phyloP scores from a whole-genome alignment of 2,797 vertebrate species.

The Neostethus bicornis region DNA sequence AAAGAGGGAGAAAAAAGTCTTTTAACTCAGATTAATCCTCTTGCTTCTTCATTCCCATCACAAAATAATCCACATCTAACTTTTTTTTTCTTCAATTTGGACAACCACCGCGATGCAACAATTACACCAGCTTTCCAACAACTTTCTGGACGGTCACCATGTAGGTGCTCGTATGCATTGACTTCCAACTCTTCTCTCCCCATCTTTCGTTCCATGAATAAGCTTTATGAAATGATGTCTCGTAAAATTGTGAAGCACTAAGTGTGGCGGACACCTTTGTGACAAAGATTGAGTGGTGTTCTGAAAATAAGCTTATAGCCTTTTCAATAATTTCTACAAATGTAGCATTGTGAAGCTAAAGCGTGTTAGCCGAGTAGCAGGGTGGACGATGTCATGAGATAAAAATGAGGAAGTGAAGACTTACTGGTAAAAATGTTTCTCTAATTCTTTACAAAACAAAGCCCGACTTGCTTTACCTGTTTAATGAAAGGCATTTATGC shows the following conservation, averaged over 20 bases:
- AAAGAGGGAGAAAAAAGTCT: neutral
- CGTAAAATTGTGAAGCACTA: slow-evolving; percentile 29
- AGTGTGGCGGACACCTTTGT: slow-evolving; percentile 43
- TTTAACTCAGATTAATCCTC: slow-evolving; percentile 51
- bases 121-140: slow-evolving; percentile 32
- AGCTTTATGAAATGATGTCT: slow-evolving; percentile 13
- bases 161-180: slow-evolving; percentile 26
- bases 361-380: slow-evolving; percentile 22
- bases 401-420: slow-evolving; percentile 26
- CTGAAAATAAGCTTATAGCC: slow-evolving; percentile 42
- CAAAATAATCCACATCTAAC: slow-evolving; percentile 20
- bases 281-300: slow-evolving; percentile 38
- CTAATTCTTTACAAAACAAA: slow-evolving; percentile 18
- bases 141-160: slow-evolving; percentile 45
- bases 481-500: slow-evolving; percentile 36
- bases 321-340: slow-evolving; percentile 37
- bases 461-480: slow-evolving; percentile 29
- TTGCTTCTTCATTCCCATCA: slow-evolving; percentile 29
- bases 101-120: slow-evolving; percentile 20
- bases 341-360: slow-evolving; percentile 43
- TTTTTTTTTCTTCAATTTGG: slow-evolving; percentile 16
- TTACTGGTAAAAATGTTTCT: slow-evolving; percentile 37
- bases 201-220: slow-evolving; percentile 4
- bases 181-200: slow-evolving; percentile 1
- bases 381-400: slow-evolving; percentile 15